Conservation (phyloP, 2,888 invertebrate genomes). For the Nephrotoma appendiculata region DNA sequence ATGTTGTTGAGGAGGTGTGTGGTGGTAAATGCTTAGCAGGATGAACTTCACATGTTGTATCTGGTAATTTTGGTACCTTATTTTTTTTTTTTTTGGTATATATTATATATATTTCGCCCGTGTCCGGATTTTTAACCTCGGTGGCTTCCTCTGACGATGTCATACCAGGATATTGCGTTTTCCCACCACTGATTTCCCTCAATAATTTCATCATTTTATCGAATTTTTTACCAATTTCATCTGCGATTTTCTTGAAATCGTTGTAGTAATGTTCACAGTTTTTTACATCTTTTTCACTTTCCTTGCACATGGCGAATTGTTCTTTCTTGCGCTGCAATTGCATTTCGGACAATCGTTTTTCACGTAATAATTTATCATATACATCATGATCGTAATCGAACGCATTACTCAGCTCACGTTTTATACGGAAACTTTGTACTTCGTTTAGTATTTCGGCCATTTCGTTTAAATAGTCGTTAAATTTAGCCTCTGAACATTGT, state of each 20-base stretch:
- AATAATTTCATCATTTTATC: not conserved
- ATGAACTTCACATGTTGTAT: not conserved
- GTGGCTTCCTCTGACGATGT: not conserved
- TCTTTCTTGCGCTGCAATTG: not conserved
- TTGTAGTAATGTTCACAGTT: not conserved
- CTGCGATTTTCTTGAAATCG: not conserved
- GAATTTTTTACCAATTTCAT: not conserved
- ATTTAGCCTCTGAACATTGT: not conserved
- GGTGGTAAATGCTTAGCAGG: not conserved
- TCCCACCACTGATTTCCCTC: not conserved
- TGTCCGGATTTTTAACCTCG: not conserved
- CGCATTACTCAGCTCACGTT: not conserved
- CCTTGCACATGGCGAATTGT: not conserved
- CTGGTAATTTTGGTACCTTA: not conserved
- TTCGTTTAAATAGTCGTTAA: not conserved
- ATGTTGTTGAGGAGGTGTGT: not conserved
- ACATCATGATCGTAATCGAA: not conserved
- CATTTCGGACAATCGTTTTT: not conserved
- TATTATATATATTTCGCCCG: not conserved
- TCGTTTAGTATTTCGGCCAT: not conserved
- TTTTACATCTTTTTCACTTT: not conserved
- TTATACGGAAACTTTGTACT: not conserved
- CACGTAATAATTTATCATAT: not conserved
- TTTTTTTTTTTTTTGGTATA: not conserved
- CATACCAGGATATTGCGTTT: not conserved